Conservation (phyloP, 1,140 invertebrate species). For the Gerris buenoi region DNA sequence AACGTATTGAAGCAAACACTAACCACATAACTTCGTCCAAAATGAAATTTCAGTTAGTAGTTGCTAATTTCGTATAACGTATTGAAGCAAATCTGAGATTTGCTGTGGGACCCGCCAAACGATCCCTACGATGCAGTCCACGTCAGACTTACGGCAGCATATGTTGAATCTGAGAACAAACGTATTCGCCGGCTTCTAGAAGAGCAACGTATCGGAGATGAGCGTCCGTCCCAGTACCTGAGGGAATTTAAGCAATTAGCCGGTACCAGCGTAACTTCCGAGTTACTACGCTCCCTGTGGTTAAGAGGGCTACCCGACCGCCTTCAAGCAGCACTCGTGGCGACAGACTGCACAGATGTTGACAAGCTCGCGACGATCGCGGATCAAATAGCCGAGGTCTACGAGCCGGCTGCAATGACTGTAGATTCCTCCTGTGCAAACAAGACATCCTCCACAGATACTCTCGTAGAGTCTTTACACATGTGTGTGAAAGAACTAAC, state of each 20-base stretch:
- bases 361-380: background rate
- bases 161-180: no score
- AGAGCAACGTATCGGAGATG: no score
- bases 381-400: background rate
- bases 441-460: background rate
- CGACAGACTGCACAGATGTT: background rate
- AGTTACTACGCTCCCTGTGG: background rate
- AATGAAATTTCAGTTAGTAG: no score
- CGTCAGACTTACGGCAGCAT: no score
- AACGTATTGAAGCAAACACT: no score
- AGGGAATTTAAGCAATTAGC: background rate
- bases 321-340: background rate
- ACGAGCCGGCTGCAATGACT: background rate
- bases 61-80: no score
- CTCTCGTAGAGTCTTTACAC: no score
- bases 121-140: no score
- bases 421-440: background rate
- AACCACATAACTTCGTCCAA: no score
- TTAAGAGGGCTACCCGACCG: background rate
- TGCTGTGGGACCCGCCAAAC: no score
- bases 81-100: no score
- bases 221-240: background rate
- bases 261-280: background rate
- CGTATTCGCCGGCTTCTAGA: no score
- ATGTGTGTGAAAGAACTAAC: background rate